Percentiles rank a stretch among this genome's conserved stretches.
Conservation (phyloP, 1,140 invertebrate species). For the Venustaconcha ellipsiformis region DNA sequence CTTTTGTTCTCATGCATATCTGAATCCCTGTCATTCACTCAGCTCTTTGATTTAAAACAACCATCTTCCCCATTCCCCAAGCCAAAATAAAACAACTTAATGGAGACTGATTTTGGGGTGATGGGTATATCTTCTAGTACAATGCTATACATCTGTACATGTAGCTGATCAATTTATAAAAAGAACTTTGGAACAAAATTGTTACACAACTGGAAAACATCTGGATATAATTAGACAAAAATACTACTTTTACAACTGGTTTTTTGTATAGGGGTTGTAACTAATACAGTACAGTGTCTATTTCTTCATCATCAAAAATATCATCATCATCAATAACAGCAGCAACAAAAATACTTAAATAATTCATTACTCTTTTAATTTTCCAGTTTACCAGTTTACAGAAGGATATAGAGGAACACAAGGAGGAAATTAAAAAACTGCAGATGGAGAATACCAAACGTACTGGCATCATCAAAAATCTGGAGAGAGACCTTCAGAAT, state of each 20-base stretch:
- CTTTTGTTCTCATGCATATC: too few relatives aligned
- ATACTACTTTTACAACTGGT: neutral
- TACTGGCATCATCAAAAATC: conserved; percentile 81
- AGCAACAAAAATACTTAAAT: neutral
- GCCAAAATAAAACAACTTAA: too few relatives aligned
- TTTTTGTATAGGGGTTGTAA: neutral
- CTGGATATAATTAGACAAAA: neutral
- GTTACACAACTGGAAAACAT: too few relatives aligned
- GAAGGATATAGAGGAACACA: conserved; percentile 82
- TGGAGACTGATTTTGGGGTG: too few relatives aligned
- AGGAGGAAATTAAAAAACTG: conserved; percentile 78
- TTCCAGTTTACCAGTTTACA: conserved; percentile 70
- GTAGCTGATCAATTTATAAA: too few relatives aligned
- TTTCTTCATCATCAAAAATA: neutral
- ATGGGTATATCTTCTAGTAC: too few relatives aligned
- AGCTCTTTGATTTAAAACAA: too few relatives aligned
- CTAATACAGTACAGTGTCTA: neutral
- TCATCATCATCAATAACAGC: neutral
- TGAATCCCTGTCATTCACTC: too few relatives aligned
- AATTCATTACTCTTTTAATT: neutral
- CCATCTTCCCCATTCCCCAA: too few relatives aligned
- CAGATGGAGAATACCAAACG: conserved; percentile 76
- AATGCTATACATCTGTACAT: too few relatives aligned
- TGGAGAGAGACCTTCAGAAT: conserved; percentile 70
- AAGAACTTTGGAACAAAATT: too few relatives aligned